Percentiles rank a stretch among this genome's conserved stretches.
phyloP scores from a whole-genome alignment of 2,888 invertebrate genomes.

The Watsonalla binaria region DNA sequence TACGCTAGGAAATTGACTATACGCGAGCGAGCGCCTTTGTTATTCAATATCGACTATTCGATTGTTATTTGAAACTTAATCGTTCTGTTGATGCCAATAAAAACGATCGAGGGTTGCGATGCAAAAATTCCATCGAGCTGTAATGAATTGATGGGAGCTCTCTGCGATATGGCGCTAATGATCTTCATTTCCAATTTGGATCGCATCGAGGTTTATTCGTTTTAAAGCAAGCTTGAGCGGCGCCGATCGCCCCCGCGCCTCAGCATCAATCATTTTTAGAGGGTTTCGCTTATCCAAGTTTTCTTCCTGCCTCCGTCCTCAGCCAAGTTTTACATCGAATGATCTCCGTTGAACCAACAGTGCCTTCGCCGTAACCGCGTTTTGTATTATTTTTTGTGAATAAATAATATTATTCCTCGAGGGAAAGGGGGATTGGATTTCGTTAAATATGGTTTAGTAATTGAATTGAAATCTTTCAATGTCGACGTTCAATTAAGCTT shows the following conservation, averaged over 20 bases:
- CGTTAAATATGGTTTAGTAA: slow-evolving; percentile 80
- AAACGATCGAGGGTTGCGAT: slow-evolving; percentile 29
- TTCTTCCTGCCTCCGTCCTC: slow-evolving; percentile 68
- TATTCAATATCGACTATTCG: slow-evolving; percentile 26
- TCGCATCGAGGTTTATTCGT: slow-evolving; percentile 74
- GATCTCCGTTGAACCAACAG: slow-evolving; percentile 76
- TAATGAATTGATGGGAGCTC: slow-evolving; percentile 54
- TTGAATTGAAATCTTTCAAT: slow-evolving; percentile 80
- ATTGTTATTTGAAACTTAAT: slow-evolving; percentile 33
- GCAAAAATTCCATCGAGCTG: slow-evolving; percentile 46
- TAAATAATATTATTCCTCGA: slow-evolving; percentile 77
- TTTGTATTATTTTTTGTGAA: slow-evolving; percentile 78
- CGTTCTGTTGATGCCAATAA: slow-evolving; percentile 50
- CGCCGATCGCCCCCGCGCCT: slow-evolving; percentile 50
- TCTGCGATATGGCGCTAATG: slow-evolving; percentile 65
- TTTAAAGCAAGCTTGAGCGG: slow-evolving; percentile 49
- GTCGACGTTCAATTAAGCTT: slow-evolving; percentile 78
- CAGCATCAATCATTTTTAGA: slow-evolving; percentile 79
- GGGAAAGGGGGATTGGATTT: slow-evolving; percentile 78
- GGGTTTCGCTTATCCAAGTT: slow-evolving; percentile 78
- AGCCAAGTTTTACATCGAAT: slow-evolving; percentile 72
- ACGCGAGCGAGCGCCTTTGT: slow-evolving; percentile 49
- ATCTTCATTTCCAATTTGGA: slow-evolving; percentile 70
- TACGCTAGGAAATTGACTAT: slow-evolving; percentile 71
- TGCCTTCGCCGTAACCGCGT: slow-evolving; percentile 67